Percentiles rank a stretch among this genome's conserved stretches.
phyloP scores from a whole-genome alignment of 2,113 vertebrate species.

The Dunckerocampus dactyliophorus region DNA sequence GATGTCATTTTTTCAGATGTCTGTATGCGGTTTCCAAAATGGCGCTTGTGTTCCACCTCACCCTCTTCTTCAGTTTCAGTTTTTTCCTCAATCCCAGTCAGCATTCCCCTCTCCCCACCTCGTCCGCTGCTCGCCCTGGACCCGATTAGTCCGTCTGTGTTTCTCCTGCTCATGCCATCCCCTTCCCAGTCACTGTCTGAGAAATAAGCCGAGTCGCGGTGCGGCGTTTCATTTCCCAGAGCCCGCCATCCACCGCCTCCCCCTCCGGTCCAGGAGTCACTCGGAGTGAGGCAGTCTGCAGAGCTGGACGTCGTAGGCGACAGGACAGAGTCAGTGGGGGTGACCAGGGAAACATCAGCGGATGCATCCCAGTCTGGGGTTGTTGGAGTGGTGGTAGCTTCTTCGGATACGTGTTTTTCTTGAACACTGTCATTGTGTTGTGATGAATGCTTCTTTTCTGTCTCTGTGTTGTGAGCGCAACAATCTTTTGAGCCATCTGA shows the following conservation, averaged over 20 bases:
- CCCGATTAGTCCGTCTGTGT: conserved; percentile 50
- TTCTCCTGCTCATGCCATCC: conserved; percentile 67
- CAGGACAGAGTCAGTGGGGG: conserved; percentile 76
- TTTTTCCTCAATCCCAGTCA: conserved; percentile 75
- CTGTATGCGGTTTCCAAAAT: conserved; percentile 25
- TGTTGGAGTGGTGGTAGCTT: conserved; percentile 23
- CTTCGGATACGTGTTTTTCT: conserved; percentile 16
- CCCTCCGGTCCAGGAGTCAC: conserved; percentile 70
- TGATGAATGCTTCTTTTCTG: conserved; percentile 4
- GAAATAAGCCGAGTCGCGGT: conserved; percentile 84
- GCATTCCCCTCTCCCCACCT: conserved; percentile 62
- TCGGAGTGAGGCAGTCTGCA: conserved; percentile 73
- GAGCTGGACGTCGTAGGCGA: conserved; percentile 75
- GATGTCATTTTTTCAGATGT: conserved; percentile 13
- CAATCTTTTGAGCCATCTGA: conserved; percentile 25
- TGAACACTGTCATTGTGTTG: conserved; percentile 12
- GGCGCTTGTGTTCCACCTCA: conserved; percentile 43
- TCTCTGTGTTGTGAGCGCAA: conserved; percentile 18
- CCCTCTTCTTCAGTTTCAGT: conserved; percentile 71
- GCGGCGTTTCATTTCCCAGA: conserved; percentile 74
- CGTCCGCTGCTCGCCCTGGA: conserved; percentile 59
- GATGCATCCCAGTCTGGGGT: conserved; percentile 64
- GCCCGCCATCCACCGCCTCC: conserved; percentile 73
- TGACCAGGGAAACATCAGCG: conserved; percentile 59
- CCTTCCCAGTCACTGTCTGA: conserved; percentile 79